phyloP scores from a whole-genome alignment of 2,113 vertebrate species.

The Tachysurus fulvidraco region DNA sequence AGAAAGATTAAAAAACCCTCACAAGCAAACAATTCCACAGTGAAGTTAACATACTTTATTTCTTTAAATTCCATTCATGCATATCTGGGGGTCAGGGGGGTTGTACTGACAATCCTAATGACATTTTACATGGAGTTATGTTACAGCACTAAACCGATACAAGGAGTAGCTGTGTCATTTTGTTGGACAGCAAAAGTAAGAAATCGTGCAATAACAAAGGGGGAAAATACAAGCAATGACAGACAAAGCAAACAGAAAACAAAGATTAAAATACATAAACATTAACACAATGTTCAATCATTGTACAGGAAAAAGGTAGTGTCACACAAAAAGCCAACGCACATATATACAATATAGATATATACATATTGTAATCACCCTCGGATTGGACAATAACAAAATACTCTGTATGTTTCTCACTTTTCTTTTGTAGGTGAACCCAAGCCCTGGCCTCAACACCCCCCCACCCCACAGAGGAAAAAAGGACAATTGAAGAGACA shows the following conservation, averaged over 20 bases:
- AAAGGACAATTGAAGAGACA: conserved; percentile 84
- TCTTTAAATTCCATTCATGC: conserved; percentile 96
- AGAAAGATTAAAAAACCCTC: not conserved
- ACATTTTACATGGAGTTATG: conserved; percentile 84
- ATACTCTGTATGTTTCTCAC: conserved; percentile 84
- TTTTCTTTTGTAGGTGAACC: conserved; percentile 70
- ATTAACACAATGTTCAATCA: conserved; percentile 93
- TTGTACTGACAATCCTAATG: conserved; percentile 89
- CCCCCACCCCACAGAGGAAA: conserved; percentile 69
- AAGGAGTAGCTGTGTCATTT: conserved; percentile 86
- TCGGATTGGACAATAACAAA: conserved; percentile 93
- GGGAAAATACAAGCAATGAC: conserved; percentile 71
- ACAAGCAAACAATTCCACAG: conserved; percentile 73
- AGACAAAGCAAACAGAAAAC: conserved; percentile 66
- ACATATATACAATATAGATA: conserved; percentile 98
- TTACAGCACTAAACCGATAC: conserved; percentile 94
- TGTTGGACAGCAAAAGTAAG: conserved; percentile 87
- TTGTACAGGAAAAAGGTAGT: conserved; percentile 88
- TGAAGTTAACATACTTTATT: conserved; percentile 89
- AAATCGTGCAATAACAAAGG: conserved; percentile 92
- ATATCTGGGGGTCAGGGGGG: conserved; percentile 80
- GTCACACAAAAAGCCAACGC: conserved; percentile 89
- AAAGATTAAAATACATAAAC: conserved; percentile 84
- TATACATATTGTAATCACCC: conserved; percentile 86
- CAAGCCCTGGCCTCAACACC: conserved; percentile 70